Percentiles rank a stretch among this genome's conserved stretches.
phyloP scores from a whole-genome alignment of 1,140 invertebrate genomes.

The Drosophila bifasciata region DNA sequence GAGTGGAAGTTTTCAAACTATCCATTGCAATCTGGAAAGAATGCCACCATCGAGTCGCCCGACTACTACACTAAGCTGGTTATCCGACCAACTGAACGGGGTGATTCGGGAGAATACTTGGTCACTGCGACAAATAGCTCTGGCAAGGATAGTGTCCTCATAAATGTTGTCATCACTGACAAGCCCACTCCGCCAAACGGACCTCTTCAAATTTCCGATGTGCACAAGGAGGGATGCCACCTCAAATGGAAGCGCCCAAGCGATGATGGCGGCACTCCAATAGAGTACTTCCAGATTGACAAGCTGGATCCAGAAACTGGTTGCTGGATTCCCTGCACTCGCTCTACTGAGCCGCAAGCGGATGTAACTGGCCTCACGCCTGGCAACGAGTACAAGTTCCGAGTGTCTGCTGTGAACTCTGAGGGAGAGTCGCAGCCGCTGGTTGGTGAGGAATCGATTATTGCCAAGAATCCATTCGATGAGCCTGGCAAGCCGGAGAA shows the following conservation, averaged over 20 bases:
- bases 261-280: slow-evolving; percentile 94
- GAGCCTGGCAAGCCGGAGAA: slow-evolving; percentile 96
- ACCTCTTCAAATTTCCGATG: slow-evolving; percentile 93
- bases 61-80: slow-evolving; percentile 95
- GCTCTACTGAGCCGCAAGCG: slow-evolving; percentile 91
- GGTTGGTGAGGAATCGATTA: slow-evolving; percentile 92
- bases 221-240: slow-evolving; percentile 96
- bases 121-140: slow-evolving; percentile 93
- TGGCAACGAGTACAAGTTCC: slow-evolving; percentile 96
- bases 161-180: slow-evolving; percentile 96
- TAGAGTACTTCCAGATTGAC: slow-evolving; percentile 97
- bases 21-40: slow-evolving; percentile 84
- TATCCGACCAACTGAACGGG: slow-evolving; percentile 91
- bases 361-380: slow-evolving; percentile 94
- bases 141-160: slow-evolving; percentile 94
- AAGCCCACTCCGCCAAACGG: slow-evolving; percentile 95
- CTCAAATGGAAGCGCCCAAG: slow-evolving; percentile 97
- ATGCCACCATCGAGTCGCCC: slow-evolving; percentile 91
- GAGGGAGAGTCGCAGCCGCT: slow-evolving; percentile 98
- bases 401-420: slow-evolving; percentile 97
- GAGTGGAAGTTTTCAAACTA: slow-evolving; percentile 92
- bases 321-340: slow-evolving; percentile 96
- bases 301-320: slow-evolving; percentile 97
- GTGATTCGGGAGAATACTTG: slow-evolving; percentile 95
- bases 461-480: slow-evolving; percentile 98